Evolutionary conservation across 2,888 invertebrate genomes (phyloP).

Genomic region (Lithophane leautieri): DNA sequence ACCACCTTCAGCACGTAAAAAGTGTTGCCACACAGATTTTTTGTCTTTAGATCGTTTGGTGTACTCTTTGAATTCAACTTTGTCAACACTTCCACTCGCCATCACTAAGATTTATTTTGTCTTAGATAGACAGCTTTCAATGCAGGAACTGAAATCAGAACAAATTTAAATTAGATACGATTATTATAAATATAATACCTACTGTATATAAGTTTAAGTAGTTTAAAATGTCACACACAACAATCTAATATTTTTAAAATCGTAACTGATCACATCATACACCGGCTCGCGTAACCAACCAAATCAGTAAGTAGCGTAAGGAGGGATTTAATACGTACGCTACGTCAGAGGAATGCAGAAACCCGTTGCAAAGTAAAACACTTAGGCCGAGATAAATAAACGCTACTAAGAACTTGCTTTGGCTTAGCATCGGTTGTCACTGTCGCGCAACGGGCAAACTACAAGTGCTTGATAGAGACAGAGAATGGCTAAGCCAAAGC

Average conservation of each 20-base stretch:
- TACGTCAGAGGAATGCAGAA: too few relatives aligned
- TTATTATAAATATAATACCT: constrained; percentile 10
- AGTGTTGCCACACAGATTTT: background rate
- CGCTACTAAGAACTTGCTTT: too few relatives aligned
- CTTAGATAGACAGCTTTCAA: constrained; percentile 8
- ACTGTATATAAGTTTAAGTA: constrained; percentile 2
- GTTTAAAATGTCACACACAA: background rate
- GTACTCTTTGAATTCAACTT: constrained; percentile 6
- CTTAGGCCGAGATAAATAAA: too few relatives aligned
- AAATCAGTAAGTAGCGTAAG: too few relatives aligned
- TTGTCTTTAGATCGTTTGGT: constrained; percentile 7
- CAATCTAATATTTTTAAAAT: background rate
- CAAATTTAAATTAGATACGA: constrained; percentile 3
- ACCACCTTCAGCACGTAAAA: background rate
- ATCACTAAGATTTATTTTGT: constrained; percentile 4
- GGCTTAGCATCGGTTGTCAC: too few relatives aligned
- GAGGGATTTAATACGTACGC: too few relatives aligned
- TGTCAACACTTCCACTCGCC: constrained; percentile 4
- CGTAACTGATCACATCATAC: too few relatives aligned
- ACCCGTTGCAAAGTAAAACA: too few relatives aligned
- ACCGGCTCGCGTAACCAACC: too few relatives aligned
- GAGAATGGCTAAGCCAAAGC: too few relatives aligned
- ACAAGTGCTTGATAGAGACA: too few relatives aligned
- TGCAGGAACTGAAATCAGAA: constrained; percentile 1
- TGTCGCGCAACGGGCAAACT: too few relatives aligned